A percentile compares a stretch with the other conserved stretches of the same genome.
Evolutionary conservation across 2,888 invertebrate genomes (phyloP).

Genomic region (Mythimna loreyi): DNA sequence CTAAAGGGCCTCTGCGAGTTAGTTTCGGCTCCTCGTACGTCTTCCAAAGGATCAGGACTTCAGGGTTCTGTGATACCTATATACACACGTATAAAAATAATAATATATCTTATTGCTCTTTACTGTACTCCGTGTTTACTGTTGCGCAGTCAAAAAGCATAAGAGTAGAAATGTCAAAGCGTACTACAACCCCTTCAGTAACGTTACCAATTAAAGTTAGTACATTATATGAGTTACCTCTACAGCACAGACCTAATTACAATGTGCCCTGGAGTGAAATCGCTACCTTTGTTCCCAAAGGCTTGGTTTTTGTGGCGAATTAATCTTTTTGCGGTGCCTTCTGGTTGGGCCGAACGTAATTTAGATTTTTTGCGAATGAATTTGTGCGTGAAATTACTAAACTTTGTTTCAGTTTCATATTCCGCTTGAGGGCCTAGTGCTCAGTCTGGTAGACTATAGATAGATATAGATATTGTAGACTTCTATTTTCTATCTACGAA

Average conservation of each 20-base stretch:
- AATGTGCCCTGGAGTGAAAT: constrained; percentile 16
- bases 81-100: no score
- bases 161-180: background rate
- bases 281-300: constrained; percentile 7
- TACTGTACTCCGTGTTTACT: background rate
- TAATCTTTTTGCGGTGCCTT: constrained; percentile 33
- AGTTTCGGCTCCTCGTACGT: no score
- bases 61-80: no score
- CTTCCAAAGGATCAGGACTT: no score
- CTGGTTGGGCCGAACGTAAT: background rate
- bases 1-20: no score
- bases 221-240: background rate
- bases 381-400: constrained; percentile 9
- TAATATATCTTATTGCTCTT: no score
- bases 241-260: constrained; percentile 6
- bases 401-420: constrained; percentile 22
- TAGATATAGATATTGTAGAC: no score
- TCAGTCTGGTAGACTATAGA: background rate
- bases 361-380: constrained; percentile 18
- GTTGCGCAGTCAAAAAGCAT: background rate
- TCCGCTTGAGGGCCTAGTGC: background rate
- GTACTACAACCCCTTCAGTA: background rate
- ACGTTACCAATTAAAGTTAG: background rate
- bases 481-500: no score
- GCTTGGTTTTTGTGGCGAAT: constrained; percentile 23